Evolutionary conservation across 2,888 invertebrate species (phyloP), one percentile per base, ranked within the genome.

Genomic region (Serripes groenlandicus): DNA sequence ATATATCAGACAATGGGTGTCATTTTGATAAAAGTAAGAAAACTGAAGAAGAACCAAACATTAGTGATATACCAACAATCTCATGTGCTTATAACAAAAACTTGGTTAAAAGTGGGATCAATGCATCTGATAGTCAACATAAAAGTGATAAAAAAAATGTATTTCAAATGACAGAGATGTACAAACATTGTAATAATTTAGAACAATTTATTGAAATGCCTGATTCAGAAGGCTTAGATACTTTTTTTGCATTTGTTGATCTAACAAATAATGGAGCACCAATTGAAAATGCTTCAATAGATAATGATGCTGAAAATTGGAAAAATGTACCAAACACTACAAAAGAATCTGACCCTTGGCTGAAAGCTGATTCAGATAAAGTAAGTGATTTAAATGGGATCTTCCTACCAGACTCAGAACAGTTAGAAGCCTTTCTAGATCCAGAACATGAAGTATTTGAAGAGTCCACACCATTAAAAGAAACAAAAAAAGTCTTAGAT

Each of bases 221-320:
- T 52, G 72, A 78, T 35, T 71, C 79, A 15, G 79, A 79, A 69
- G 74, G 60, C 28, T 7, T 77, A 21, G 60, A 77, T 32, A 66
- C 75, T 37, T 83, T 76, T 32, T 54, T 73, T 60, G 78, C 60
- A 35, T n/a, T n/a, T n/a, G n/a, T n/a, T n/a, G n/a, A n/a, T 66
- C 11, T 15, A 4, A 26, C 26, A 23, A 23, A 7, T 35, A 34
- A 26, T 66, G 5, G 15, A 30, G 23, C 1, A 5, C 1, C 26
- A 49, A 30, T n/a, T 52, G 60, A 62, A 64, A 18, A 26, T 74
- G 64, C n/a, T n/a, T n/a, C n/a, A n/a, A n/a, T 58, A 18, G 58
- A 32, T 34, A 23, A 54, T 54, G 42, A 30, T 70, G 54, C 0
- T 23, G 52, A n/a, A 58, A 42, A 18, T 42, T 42, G 42, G 5